phyloP scores from a whole-genome alignment of 2,113 vertebrate species.

The Periophthalmus modestus region DNA sequence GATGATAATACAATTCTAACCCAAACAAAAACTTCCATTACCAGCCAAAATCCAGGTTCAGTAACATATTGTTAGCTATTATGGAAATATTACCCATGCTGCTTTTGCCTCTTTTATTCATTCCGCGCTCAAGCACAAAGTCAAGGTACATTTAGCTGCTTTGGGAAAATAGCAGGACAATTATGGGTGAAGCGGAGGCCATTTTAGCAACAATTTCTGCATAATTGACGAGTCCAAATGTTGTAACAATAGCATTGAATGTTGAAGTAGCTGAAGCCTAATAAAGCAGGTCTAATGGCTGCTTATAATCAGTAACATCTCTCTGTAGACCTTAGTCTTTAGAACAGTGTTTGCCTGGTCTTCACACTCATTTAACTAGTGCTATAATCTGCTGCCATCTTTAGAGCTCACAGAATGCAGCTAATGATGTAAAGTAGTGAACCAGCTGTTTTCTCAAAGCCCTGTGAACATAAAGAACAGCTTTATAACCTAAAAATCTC shows the following conservation, averaged over 20 bases:
- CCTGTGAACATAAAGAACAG: too few relatives aligned
- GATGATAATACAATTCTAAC: too few relatives aligned
- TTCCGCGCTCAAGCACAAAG: background rate
- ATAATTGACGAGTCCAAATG: constrained; percentile 4
- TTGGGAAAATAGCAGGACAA: constrained; percentile 21
- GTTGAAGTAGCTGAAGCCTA: background rate
- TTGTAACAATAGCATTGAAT: constrained; percentile 2
- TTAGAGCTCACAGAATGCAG: background rate
- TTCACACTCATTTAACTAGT: background rate
- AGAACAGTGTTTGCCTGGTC: background rate
- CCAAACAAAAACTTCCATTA: too few relatives aligned
- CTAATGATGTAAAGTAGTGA: too few relatives aligned
- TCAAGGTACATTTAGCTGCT: background rate
- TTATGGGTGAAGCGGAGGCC: constrained; percentile 36
- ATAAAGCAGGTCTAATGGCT: background rate
- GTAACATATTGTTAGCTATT: too few relatives aligned
- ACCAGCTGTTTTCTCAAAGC: too few relatives aligned
- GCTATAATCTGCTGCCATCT: background rate
- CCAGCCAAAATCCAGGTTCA: too few relatives aligned
- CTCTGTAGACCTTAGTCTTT: background rate
- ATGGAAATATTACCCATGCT: background rate
- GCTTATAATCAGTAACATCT: background rate
- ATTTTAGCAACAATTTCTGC: constrained; percentile 24
- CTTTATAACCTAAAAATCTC: too few relatives aligned
- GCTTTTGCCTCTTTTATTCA: background rate